A percentile compares a stretch with the other conserved stretches of the same genome.
Conservation (phyloP, 2,888 invertebrate species). For the Campopleginae sp. region DNA sequence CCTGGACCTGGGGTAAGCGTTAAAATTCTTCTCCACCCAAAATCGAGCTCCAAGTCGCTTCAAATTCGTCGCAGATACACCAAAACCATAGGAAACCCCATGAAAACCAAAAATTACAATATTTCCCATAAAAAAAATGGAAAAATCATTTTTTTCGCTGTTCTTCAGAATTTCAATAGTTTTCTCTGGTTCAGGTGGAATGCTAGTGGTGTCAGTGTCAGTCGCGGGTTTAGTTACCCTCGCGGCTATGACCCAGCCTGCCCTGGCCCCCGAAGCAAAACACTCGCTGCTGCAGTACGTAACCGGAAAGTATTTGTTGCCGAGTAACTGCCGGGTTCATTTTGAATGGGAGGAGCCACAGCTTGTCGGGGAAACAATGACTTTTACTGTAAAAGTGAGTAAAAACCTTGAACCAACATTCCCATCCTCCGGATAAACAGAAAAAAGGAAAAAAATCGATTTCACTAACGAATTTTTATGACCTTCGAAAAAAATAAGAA, state of each 20-base stretch:
- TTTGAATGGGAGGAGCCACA: conserved; percentile 97
- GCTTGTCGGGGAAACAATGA: conserved; percentile 95
- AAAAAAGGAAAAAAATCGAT: not conserved
- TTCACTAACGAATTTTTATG: not conserved
- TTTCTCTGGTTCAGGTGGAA: conserved; percentile 87
- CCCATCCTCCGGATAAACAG: not conserved
- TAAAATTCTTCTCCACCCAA: not conserved
- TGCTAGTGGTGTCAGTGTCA: conserved; percentile 95
- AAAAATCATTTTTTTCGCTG: not conserved
- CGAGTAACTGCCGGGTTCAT: conserved; percentile 93
- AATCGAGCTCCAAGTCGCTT: not conserved
- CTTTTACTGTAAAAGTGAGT: conserved; percentile 91
- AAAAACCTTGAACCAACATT: not conserved
- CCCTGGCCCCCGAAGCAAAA: conserved; percentile 95
- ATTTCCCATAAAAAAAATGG: not conserved
- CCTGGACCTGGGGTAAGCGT: conserved; percentile 92
- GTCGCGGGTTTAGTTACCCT: conserved; percentile 95
- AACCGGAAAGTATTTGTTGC: conserved; percentile 95
- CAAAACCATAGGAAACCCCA: not conserved
- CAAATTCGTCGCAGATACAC: not conserved
- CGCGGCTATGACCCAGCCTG: conserved; percentile 96
- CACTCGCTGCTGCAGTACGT: conserved; percentile 95
- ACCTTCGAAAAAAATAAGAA: not conserved
- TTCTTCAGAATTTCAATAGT: conserved; percentile 32
- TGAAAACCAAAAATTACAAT: not conserved